Evolutionary conservation across 2,113 vertebrate species (phyloP).

Genomic region (Xiphorhynchus elegans): DNA sequence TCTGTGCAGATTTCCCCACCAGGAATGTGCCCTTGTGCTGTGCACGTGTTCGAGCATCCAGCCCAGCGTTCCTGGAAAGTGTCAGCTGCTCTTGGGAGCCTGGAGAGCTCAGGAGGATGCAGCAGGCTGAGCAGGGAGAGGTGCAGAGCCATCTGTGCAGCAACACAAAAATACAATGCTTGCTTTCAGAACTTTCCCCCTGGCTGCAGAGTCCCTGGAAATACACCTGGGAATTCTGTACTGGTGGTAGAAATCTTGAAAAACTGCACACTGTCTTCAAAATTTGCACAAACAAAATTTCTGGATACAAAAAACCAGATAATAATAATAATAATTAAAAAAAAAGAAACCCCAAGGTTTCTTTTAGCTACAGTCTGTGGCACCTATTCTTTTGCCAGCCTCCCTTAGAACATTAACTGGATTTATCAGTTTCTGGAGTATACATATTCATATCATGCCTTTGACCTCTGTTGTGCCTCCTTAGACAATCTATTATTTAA

Average conservation of each 20-base stretch:
- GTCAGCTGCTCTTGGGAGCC: background rate
- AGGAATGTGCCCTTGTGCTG: background rate
- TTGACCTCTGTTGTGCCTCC: background rate
- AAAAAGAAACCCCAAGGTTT: background rate
- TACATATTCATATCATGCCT: background rate
- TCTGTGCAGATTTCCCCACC: background rate
- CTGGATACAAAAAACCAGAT: background rate
- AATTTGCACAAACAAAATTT: background rate
- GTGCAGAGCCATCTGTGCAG: background rate
- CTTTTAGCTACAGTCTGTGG: background rate
- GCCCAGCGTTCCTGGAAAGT: background rate
- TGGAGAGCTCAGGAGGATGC: background rate
- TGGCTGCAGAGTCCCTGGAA: background rate
- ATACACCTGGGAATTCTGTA: background rate
- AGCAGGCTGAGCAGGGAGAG: background rate
- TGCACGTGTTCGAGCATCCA: background rate
- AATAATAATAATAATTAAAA: no score
- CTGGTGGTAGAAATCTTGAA: background rate
- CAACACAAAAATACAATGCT: background rate
- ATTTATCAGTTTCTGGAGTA: background rate
- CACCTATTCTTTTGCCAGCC: background rate
- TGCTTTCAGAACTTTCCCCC: background rate
- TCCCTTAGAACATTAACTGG: background rate
- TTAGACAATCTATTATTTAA: background rate
- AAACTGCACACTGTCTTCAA: background rate